Percentiles rank a stretch among this genome's conserved stretches.
Evolutionary conservation across 2,888 invertebrate genomes (phyloP).

Genomic region (Ctena decussata): DNA sequence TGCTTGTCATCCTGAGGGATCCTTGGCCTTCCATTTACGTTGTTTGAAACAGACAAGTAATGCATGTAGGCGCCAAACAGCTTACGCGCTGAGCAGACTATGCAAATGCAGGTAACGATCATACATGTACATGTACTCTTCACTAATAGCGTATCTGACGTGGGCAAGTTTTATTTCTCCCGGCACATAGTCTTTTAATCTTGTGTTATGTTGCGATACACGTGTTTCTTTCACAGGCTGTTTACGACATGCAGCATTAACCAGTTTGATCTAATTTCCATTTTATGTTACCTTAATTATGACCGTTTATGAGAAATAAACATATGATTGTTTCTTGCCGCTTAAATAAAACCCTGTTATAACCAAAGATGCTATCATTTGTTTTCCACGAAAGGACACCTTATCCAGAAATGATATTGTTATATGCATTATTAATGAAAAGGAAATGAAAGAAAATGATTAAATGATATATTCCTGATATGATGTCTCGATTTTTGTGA

Average conservation of each 20-base stretch:
- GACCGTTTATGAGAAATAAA: background rate
- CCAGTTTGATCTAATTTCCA: background rate
- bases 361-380: background rate
- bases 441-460: conserved; percentile 44
- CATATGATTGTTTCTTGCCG: background rate
- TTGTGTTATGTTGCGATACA: background rate
- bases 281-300: conserved; percentile 10
- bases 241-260: background rate
- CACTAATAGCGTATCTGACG: too few relatives aligned
- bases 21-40: too few relatives aligned
- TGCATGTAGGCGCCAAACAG: too few relatives aligned
- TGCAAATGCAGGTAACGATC: too few relatives aligned
- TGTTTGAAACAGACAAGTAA: too few relatives aligned
- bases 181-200: too few relatives aligned
- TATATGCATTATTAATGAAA: conserved; percentile 48
- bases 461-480: conserved; percentile 33
- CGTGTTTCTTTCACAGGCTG: background rate
- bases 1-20: too few relatives aligned
- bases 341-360: background rate
- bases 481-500: background rate
- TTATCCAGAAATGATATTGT: background rate
- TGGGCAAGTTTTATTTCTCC: too few relatives aligned
- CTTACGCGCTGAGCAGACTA: too few relatives aligned
- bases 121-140: too few relatives aligned
- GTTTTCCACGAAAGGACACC: background rate